Evolutionary conservation across 2,797 vertebrate genomes (phyloP), one percentile per base, ranked within the genome.

Genomic region (Coccyzus lansbergi): DNA sequence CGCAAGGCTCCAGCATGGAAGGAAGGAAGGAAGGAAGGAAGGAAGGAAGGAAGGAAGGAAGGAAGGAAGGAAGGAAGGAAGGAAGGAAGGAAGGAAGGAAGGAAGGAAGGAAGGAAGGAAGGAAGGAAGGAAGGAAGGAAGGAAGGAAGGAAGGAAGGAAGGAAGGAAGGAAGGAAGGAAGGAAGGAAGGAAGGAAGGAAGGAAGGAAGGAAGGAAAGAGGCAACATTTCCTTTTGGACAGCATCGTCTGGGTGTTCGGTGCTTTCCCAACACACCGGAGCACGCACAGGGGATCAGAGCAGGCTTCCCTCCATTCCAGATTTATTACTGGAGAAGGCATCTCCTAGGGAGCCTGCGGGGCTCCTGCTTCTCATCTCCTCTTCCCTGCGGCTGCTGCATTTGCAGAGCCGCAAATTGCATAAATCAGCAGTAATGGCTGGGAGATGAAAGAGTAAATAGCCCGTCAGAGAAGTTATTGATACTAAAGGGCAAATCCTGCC

Each of bases 211-310:
- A 44, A 59, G 36, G 8, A 14, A 74, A 52, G 33, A 81, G 49
- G 56, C 11, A 16, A 29, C 3, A 0, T 40, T 52, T 65, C 81
- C 51, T 82, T 82, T 42, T 6, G 64, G 31, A 72, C 44, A 67
- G 42, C 56, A 25, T 31, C 4, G 0, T 5, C 7, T 0, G 2
- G 13, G 25, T 44, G 42, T 33, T 70, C 0, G 2, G 69, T 69
- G 38, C 26, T 40, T 80, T 33, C 60, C 48, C 0, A 2, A 44
- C 49, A 53, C n/a, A 63, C 17, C 1, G 3, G 33, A 24, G n/a
- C 28, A 42, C 1, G 5, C 53, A 63, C 25, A 31, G 42, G 38
- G n/a, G 56, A 58, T 62, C 70, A 3, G 46, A 31, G 24, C 7
- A 31, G 63, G 40, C 42, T 90, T 84, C 33, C 31, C 34, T 72